Conservation (phyloP, 2,113 vertebrate species). For the Ornithorhynchus anatinus region DNA sequence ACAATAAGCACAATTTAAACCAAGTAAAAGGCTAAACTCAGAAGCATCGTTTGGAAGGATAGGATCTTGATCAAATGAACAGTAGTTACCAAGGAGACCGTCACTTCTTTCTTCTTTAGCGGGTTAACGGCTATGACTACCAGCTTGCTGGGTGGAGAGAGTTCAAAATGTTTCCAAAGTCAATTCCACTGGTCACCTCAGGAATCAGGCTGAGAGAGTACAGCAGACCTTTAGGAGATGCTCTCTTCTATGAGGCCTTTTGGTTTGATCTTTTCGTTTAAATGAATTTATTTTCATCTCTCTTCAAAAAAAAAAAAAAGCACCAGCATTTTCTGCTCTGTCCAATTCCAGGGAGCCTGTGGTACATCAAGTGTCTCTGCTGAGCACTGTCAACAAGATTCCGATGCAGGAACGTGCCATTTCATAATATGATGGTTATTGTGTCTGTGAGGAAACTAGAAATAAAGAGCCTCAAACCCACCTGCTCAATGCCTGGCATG, state of each 20-base stretch:
- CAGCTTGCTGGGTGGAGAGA: slow-evolving; percentile 11
- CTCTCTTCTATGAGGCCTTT: not conserved
- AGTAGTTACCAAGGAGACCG: slow-evolving; percentile 50
- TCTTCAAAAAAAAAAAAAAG: slow-evolving; percentile 22
- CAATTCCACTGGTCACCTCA: not conserved
- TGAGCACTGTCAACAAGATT: not conserved
- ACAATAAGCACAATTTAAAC: not conserved
- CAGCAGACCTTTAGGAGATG: not conserved
- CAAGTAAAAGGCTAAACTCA: accelerated
- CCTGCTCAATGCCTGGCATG: accelerated
- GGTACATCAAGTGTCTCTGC: not conserved
- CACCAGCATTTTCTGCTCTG: not conserved
- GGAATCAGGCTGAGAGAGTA: accelerated
- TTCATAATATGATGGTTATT: not conserved
- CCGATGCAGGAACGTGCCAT: not conserved
- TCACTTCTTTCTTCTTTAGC: not conserved
- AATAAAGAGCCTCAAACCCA: not conserved
- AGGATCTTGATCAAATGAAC: not conserved
- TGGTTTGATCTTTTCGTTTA: slow-evolving; percentile 15
- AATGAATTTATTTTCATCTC: slow-evolving; percentile 25
- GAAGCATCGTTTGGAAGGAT: too few species aligned
- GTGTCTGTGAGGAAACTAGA: accelerated
- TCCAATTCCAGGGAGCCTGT: slow-evolving; percentile 5
- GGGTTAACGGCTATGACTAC: slow-evolving; percentile 24
- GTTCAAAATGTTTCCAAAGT: slow-evolving; percentile 34